phyloP scores from a whole-genome alignment of 2,797 vertebrate genomes.

The Pteropus rufus region DNA sequence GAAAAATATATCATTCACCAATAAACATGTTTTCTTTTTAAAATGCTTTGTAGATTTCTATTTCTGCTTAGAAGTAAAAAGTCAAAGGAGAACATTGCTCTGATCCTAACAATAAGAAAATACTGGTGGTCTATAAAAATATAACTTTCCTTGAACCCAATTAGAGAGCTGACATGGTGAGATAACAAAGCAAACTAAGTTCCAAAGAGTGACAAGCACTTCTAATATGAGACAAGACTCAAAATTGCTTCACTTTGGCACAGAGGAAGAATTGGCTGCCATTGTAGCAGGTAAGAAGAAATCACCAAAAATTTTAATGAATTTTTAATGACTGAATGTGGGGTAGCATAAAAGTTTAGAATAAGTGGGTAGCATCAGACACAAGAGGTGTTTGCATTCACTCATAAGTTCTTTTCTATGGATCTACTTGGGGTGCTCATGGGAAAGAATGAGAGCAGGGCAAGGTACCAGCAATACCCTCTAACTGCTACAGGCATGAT shows the following conservation, averaged over 20 bases:
- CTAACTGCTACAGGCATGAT: not conserved
- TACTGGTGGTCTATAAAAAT: not conserved
- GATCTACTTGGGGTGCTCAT: not conserved
- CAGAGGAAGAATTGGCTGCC: not conserved
- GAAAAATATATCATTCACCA: not conserved
- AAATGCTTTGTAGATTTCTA: not conserved
- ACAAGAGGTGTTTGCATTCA: not conserved
- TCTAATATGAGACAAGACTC: not conserved
- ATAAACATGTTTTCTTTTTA: slow-evolving; percentile 2
- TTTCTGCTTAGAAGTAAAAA: not conserved
- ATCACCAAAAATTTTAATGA: not conserved
- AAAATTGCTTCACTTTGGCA: not conserved
- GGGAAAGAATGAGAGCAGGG: not conserved
- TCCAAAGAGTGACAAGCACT: not conserved
- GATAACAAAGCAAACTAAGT: not conserved
- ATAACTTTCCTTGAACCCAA: not conserved
- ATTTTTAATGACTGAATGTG: not conserved
- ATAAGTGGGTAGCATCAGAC: not conserved
- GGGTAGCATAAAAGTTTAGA: not conserved
- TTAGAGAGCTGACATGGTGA: not conserved
- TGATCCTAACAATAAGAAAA: not conserved
- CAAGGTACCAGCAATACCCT: not conserved
- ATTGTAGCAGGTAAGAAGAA: not conserved
- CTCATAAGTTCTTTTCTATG: not conserved
- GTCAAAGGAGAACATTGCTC: not conserved